These are phyloP conservation scores for Caenorhabditis sp. DNA, from an alignment of 2,888 invertebrate genomes.

Conservation along the genomic window DNA sequence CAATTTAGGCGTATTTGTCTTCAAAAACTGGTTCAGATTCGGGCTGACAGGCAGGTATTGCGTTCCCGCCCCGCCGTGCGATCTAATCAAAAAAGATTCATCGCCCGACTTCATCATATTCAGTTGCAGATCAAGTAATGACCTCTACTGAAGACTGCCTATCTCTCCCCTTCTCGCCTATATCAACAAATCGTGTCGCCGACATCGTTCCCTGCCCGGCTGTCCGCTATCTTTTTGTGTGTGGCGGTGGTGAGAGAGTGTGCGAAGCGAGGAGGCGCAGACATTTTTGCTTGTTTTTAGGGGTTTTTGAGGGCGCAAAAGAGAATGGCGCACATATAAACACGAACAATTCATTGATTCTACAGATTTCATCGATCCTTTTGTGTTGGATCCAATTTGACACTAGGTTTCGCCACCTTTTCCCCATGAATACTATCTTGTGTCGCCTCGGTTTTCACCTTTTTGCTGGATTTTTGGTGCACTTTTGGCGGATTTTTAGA, in stretches of 20 bases:
- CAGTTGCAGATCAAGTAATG: conserved; percentile 56
- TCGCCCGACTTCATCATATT: conserved; percentile 56
- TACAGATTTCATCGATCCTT: no score
- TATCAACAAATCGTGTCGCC: conserved; percentile 10
- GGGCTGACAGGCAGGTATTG: conserved; percentile 49
- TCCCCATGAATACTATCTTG: no score
- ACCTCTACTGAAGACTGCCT: conserved; percentile 56
- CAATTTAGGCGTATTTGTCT: not conserved
- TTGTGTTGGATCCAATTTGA: no score
- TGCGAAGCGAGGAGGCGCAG: conserved; percentile 20
- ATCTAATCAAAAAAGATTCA: conserved; percentile 53
- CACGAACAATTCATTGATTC: no score
- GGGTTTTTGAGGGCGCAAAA: no score
- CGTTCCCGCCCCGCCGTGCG: conserved; percentile 49
- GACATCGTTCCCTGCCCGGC: conserved; percentile 22
- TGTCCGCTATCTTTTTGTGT: not conserved
- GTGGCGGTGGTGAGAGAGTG: conserved; percentile 7
- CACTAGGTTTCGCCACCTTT: no score
- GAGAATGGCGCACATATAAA: no score
- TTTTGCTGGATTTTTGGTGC: no score
- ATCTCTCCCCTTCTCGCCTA: not conserved
- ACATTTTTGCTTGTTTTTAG: no score
- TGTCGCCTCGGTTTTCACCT: no score
- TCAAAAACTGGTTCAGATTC: conserved; percentile 34
- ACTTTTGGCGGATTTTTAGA: no score